These are phyloP conservation scores for Sinocyclocheilus grahami DNA, from an alignment of 2,113 vertebrate species.

Conservation along the genomic window DNA sequence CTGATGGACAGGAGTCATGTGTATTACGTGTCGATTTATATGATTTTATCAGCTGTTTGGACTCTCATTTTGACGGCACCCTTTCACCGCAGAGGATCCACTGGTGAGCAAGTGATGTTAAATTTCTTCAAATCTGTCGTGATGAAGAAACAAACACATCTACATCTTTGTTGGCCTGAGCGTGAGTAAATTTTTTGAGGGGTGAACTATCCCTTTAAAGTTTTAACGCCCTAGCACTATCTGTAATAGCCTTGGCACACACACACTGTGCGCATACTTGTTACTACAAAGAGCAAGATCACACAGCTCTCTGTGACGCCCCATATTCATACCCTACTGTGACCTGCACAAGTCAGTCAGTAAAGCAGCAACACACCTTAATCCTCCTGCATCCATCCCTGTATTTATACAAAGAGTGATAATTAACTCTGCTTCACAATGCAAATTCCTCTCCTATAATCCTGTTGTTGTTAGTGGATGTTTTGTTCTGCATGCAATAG, in stretches of 20 bases:
- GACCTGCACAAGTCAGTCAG: constrained; percentile 14
- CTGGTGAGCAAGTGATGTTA: background rate
- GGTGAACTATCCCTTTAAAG: background rate
- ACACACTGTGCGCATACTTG: background rate
- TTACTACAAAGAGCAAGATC: constrained; percentile 1
- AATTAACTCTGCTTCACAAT: constrained; percentile 30
- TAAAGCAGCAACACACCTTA: constrained; percentile 14
- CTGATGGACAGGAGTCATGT: background rate
- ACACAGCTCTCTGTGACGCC: background rate
- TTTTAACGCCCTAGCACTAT: background rate
- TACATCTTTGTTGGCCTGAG: background rate
- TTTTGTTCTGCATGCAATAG: constrained; percentile 15
- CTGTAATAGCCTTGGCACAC: background rate
- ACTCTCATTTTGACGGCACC: background rate
- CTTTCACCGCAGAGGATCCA: background rate
- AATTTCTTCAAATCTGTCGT: background rate
- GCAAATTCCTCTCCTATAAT: constrained; percentile 26
- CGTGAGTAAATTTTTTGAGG: no score
- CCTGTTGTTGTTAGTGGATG: constrained; percentile 32
- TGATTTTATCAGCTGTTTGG: background rate
- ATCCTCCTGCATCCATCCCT: constrained; percentile 17
- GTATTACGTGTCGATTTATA: background rate
- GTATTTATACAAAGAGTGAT: constrained; percentile 15
- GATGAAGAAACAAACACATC: background rate
- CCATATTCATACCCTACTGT: background rate